A percentile compares a stretch with the other conserved stretches of the same genome.
Evolutionary conservation across 2,113 vertebrate species (phyloP).

Genomic region (Cynopterus brachyotis): DNA sequence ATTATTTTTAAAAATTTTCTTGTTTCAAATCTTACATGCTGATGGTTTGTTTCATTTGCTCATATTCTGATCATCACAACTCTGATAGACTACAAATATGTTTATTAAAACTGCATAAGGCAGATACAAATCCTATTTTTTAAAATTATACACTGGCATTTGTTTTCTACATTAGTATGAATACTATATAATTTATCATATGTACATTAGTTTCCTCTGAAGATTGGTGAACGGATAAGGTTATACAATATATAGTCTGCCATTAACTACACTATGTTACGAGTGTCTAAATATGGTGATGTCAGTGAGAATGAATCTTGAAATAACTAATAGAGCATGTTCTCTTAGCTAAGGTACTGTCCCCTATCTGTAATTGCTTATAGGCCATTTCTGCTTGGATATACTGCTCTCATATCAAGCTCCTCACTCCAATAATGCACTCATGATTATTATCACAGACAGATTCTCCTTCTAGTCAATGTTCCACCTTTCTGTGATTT

Average conservation of each 20-base stretch:
- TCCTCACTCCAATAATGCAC: neutral
- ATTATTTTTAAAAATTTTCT: neutral
- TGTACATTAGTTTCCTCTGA: neutral
- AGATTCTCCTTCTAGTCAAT: neutral
- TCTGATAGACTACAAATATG: neutral
- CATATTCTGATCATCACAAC: neutral
- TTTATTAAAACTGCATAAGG: neutral
- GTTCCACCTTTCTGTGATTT: neutral
- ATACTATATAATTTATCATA: neutral
- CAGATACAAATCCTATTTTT: neutral
- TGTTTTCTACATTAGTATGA: neutral
- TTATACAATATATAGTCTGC: neutral
- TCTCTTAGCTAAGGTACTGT: neutral
- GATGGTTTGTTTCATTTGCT: neutral
- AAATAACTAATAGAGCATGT: neutral
- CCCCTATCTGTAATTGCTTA: neutral
- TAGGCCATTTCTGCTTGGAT: neutral
- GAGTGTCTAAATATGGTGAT: neutral
- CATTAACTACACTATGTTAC: neutral
- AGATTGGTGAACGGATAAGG: neutral
- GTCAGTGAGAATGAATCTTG: neutral
- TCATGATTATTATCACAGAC: neutral
- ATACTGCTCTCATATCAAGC: neutral
- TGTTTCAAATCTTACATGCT: neutral
- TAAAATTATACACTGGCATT: neutral